Evolutionary conservation across 2,888 invertebrate species (phyloP).

Genomic region (Erpobdella octoculata): DNA sequence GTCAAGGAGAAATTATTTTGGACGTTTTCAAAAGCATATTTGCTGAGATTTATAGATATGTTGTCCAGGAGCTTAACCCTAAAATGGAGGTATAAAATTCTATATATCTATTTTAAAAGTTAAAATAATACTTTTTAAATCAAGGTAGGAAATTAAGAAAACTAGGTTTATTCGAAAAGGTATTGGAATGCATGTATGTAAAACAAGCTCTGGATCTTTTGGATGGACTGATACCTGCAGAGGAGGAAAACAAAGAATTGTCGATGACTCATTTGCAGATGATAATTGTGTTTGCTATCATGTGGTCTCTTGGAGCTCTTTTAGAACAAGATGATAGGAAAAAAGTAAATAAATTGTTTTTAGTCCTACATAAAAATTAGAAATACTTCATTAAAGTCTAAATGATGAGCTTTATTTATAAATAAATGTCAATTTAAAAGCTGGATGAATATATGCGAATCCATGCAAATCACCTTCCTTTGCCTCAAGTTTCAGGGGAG

Average conservation of each 20-base stretch:
- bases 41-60: slow-evolving; percentile 68
- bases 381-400: neutral
- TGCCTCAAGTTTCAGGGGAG: slow-evolving; percentile 48
- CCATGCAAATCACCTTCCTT: slow-evolving; percentile 41
- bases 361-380: neutral
- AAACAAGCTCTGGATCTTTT: slow-evolving; percentile 63
- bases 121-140: too few relatives aligned
- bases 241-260: slow-evolving; percentile 50
- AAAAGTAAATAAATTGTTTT: slow-evolving; percentile 57
- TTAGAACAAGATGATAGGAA: slow-evolving; percentile 73
- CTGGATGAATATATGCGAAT: slow-evolving; percentile 45
- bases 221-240: slow-evolving; percentile 73
- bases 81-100: slow-evolving; percentile 59
- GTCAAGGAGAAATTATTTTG: slow-evolving; percentile 61
- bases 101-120: neutral
- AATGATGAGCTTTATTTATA: too few relatives aligned
- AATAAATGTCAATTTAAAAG: too few relatives aligned
- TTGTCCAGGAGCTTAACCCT: slow-evolving; percentile 71
- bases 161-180: too few relatives aligned
- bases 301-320: slow-evolving; percentile 86
- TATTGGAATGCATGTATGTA: slow-evolving; percentile 82
- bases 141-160: too few relatives aligned
- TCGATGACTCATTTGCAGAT: slow-evolving; percentile 63
- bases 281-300: slow-evolving; percentile 75
- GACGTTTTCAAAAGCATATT: slow-evolving; percentile 69